Conservation (phyloP, 2,797 vertebrate genomes). For the Ctenopoma multispine region DNA sequence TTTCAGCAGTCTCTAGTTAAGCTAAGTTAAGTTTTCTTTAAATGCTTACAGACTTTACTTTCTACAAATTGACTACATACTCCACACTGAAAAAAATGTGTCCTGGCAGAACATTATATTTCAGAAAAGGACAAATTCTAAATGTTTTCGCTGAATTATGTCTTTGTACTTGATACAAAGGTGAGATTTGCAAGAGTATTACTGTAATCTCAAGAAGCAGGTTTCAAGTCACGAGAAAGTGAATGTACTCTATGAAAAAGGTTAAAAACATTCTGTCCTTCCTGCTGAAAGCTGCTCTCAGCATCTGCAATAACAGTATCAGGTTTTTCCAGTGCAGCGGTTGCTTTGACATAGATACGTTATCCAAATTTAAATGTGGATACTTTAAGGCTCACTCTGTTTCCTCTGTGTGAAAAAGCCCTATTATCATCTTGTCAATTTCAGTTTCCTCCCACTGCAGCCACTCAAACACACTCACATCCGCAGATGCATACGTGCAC, state of each 20-base stretch:
- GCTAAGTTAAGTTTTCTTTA: not conserved
- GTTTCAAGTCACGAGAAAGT: conserved; percentile 46
- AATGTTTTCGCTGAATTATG: not conserved
- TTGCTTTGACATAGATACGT: conserved; percentile 76
- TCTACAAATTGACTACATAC: too few relatives aligned
- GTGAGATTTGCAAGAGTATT: not conserved
- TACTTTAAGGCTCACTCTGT: conserved; percentile 72
- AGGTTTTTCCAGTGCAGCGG: conserved; percentile 73
- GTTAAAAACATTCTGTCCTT: conserved; percentile 71
- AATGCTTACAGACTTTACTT: not conserved
- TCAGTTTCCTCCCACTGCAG: conserved; percentile 71
- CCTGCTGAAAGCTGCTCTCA: conserved; percentile 61
- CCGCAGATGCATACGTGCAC: conserved; percentile 24
- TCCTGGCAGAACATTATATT: too few relatives aligned
- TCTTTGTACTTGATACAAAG: conserved; percentile 13
- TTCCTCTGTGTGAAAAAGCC: conserved; percentile 76
- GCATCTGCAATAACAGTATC: conserved; percentile 76
- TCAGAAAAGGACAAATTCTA: too few relatives aligned
- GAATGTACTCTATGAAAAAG: conserved; percentile 41
- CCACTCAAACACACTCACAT: conserved; percentile 55
- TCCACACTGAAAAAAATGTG: too few relatives aligned
- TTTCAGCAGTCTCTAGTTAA: not conserved
- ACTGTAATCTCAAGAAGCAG: conserved; percentile 14
- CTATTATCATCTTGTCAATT: conserved; percentile 82
- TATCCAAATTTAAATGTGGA: conserved; percentile 77